Evolutionary conservation across 2,797 vertebrate species (phyloP).

Genomic region (Enoplosus armatus): DNA sequence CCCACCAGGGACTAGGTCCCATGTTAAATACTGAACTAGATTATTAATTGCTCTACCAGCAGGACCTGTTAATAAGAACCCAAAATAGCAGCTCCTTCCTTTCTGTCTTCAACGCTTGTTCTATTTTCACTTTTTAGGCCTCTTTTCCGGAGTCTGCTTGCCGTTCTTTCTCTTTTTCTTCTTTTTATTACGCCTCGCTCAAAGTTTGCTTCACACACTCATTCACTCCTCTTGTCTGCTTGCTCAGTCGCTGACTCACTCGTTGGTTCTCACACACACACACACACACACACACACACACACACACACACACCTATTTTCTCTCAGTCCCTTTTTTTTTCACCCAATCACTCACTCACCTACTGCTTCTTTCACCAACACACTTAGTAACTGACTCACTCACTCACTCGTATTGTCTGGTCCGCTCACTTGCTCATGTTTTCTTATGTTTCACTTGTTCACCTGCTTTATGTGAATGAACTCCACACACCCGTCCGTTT

Average conservation of each 20-base stretch:
- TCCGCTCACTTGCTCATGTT: background rate
- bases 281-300: background rate
- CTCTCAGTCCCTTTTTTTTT: background rate
- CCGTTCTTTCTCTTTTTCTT: conserved; percentile 9
- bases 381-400: too few species aligned
- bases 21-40: conserved; percentile 86
- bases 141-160: conserved; percentile 15
- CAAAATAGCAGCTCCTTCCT: conserved; percentile 74
- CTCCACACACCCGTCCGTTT: background rate
- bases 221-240: conserved; percentile 12
- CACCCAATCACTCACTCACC: background rate
- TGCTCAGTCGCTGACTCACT: background rate
- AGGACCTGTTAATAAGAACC: conserved; percentile 86
- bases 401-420: too few species aligned
- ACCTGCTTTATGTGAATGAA: background rate
- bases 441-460: background rate
- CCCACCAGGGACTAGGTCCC: conserved; percentile 81
- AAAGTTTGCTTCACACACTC: conserved; percentile 37
- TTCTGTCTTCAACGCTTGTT: conserved; percentile 54
- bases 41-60: conserved; percentile 86
- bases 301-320: background rate
- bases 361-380: background rate
- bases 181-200: conserved; percentile 3
- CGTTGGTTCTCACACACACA: background rate
- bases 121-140: conserved; percentile 37